A percentile compares a stretch with the other conserved stretches of the same genome.
These are phyloP conservation scores for Leptatherina wallacei DNA, from an alignment of 2,797 vertebrate species.

Conservation along the genomic window DNA sequence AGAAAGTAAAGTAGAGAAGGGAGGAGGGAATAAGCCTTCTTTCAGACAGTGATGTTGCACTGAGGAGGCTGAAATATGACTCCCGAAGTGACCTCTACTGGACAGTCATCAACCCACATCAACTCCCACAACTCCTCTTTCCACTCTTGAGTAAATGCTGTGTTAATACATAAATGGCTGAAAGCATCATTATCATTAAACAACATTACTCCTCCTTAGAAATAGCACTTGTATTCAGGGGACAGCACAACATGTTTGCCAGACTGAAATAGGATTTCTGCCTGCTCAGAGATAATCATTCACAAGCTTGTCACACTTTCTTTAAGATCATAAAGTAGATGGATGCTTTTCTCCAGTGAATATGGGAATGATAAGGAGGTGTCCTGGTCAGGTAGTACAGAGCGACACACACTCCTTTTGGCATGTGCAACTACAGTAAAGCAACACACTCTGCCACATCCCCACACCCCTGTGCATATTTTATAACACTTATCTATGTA, in stretches of 20 bases:
- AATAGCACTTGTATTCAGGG: constrained; percentile 25
- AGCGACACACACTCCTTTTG: not conserved
- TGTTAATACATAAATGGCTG: constrained; percentile 13
- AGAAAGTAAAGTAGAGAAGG: not conserved
- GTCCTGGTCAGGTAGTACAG: constrained; percentile 7
- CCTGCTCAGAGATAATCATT: constrained; percentile 24
- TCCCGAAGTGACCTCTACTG: constrained; percentile 42
- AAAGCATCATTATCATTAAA: constrained; percentile 16
- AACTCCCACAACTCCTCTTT: constrained; percentile 13
- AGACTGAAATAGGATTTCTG: constrained; percentile 40
- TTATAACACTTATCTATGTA: constrained; percentile 34
- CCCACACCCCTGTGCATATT: constrained; percentile 27
- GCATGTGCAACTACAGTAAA: constrained; percentile 5
- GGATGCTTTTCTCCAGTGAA: constrained; percentile 5
- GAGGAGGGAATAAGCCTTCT: constrained; percentile 31
- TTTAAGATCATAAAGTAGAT: constrained; percentile 2
- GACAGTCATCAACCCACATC: constrained; percentile 25
- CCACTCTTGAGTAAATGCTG: constrained; percentile 11
- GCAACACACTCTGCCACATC: not conserved
- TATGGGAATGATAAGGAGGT: constrained; percentile 1
- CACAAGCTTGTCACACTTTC: constrained; percentile 17
- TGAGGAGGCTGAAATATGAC: constrained; percentile 40
- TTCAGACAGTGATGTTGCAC: constrained; percentile 28
- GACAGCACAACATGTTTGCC: constrained; percentile 28
- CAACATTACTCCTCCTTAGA: not conserved